phyloP scores from a whole-genome alignment of 2,113 vertebrate genomes.

The Emydura subglobosa region DNA sequence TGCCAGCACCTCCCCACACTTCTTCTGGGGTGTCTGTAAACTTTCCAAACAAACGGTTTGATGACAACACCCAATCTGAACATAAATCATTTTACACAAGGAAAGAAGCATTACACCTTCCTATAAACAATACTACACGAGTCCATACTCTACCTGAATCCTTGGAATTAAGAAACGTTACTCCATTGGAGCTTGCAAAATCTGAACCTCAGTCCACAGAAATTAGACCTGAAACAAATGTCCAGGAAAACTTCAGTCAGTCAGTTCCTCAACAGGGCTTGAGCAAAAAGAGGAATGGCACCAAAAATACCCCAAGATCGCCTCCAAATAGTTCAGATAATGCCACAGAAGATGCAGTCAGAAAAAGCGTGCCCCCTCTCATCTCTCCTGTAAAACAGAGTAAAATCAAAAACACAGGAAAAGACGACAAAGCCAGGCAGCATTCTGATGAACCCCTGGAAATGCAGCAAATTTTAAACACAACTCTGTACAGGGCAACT shows the following conservation, averaged over 20 bases:
- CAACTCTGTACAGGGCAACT: conserved; percentile 79
- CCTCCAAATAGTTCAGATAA: conserved; percentile 62
- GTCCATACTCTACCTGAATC: conserved; percentile 19
- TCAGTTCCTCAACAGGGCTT: neutral
- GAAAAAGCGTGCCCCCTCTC: conserved; percentile 41
- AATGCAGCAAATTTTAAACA: conserved; percentile 79
- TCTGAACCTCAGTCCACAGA: conserved; percentile 30
- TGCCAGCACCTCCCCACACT: neutral
- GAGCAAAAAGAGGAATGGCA: conserved; percentile 39
- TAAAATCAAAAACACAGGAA: conserved; percentile 70
- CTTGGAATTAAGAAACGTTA: conserved; percentile 53
- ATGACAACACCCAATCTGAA: conserved; percentile 36
- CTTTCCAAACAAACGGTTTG: conserved; percentile 12
- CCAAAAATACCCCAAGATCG: neutral
- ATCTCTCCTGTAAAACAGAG: conserved; percentile 69
- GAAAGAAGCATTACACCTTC: conserved; percentile 9
- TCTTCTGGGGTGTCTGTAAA: neutral
- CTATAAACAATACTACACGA: neutral
- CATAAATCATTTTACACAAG: neutral
- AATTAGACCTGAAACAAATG: conserved; percentile 21
- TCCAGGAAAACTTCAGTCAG: neutral
- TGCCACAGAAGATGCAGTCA: conserved; percentile 67
- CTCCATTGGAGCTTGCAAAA: conserved; percentile 30
- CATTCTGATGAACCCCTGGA: conserved; percentile 67
- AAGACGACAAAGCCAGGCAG: conserved; percentile 60